Percentiles rank a stretch among this genome's conserved stretches.
Evolutionary conservation across 2,797 vertebrate genomes (phyloP).

Genomic region (Syngnathus rostellatus): DNA sequence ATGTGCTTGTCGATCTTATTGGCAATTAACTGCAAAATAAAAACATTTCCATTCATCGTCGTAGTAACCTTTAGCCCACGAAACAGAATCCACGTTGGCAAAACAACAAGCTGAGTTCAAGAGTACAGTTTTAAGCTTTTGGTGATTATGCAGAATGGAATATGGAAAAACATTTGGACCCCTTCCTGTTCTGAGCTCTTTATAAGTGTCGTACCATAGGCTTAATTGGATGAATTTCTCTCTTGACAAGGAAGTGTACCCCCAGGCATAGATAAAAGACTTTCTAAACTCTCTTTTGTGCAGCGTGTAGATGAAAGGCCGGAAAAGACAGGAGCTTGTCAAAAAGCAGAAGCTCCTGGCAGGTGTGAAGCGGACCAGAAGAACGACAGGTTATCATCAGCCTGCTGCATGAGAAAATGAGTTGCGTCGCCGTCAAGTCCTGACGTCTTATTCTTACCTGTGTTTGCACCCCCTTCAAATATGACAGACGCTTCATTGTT

Average conservation of each 20-base stretch:
- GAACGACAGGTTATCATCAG: constrained; percentile 59
- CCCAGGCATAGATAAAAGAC: constrained; percentile 63
- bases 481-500: constrained; percentile 35
- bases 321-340: constrained; percentile 61
- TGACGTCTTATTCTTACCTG: constrained; percentile 50
- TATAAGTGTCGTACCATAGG: constrained; percentile 42
- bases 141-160: constrained; percentile 42
- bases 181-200: constrained; percentile 45
- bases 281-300: constrained; percentile 68
- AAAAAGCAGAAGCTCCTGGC: constrained; percentile 50
- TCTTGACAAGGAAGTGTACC: constrained; percentile 57
- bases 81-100: constrained; percentile 24
- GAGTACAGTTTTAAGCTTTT: constrained; percentile 17
- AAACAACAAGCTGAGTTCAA: constrained; percentile 26
- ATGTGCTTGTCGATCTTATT: background rate
- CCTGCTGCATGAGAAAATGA: constrained; percentile 53
- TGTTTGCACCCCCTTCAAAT: constrained; percentile 32
- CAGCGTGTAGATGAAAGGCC: constrained; percentile 66
- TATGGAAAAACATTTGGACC: constrained; percentile 38
- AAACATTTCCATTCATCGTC: constrained; percentile 1
- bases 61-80: constrained; percentile 16
- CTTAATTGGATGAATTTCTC: constrained; percentile 62
- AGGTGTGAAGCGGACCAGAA: constrained; percentile 60
- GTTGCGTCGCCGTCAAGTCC: constrained; percentile 48
- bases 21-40: background rate